A percentile compares a stretch with the other conserved stretches of the same genome.
Conservation (phyloP, 2,888 invertebrate species). For the Ennomos quercinarius region DNA sequence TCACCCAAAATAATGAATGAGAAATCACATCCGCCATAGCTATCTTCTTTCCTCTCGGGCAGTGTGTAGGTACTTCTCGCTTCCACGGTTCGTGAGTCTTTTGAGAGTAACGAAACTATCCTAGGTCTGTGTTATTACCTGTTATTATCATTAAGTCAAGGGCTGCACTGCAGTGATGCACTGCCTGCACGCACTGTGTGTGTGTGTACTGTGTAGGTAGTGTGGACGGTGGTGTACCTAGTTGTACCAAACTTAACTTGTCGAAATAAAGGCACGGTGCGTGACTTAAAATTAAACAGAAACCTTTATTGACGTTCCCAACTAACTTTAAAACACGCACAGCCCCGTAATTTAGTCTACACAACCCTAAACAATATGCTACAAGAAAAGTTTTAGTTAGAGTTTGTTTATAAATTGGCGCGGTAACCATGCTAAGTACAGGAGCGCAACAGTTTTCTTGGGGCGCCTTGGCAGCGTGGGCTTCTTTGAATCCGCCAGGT, state of each 20-base stretch:
- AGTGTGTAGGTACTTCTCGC: too few relatives aligned
- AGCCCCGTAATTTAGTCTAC: slow-evolving; percentile 59
- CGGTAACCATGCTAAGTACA: slow-evolving; percentile 66
- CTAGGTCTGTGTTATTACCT: too few relatives aligned
- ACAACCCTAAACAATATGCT: slow-evolving; percentile 63
- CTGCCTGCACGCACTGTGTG: too few relatives aligned
- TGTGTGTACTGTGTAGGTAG: too few relatives aligned
- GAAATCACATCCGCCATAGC: too few relatives aligned
- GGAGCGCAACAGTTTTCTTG: slow-evolving; percentile 65
- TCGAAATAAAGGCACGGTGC: slow-evolving; percentile 46
- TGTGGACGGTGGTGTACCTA: too few relatives aligned
- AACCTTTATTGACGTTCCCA: slow-evolving; percentile 63
- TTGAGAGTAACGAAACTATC: too few relatives aligned
- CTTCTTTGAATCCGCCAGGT: slow-evolving; percentile 70
- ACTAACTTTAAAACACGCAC: slow-evolving; percentile 70
- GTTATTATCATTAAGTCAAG: too few relatives aligned
- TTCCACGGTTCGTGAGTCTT: too few relatives aligned
- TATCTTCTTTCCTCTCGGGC: too few relatives aligned
- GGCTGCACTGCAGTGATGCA: too few relatives aligned
- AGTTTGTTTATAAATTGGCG: slow-evolving; percentile 68
- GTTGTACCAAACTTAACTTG: slow-evolving; percentile 49
- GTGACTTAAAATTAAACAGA: slow-evolving; percentile 76
- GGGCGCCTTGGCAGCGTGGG: slow-evolving; percentile 55
- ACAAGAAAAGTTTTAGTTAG: slow-evolving; percentile 60
- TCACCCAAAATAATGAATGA: too few relatives aligned